These are phyloP conservation scores for Pelobates fuscus DNA, from an alignment of 2,113 vertebrate species.

Conservation along the genomic window DNA sequence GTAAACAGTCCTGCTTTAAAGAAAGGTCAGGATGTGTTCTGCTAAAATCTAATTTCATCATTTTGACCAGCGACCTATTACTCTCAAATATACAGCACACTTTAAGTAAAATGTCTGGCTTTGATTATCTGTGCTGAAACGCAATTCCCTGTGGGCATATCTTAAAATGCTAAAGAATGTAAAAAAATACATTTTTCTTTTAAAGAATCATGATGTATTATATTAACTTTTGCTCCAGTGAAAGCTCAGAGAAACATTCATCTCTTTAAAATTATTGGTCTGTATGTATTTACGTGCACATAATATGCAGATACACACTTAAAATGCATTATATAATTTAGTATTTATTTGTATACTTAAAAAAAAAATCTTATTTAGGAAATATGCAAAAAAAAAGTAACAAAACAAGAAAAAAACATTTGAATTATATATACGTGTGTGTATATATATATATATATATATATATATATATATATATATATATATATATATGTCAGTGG, in stretches of 20 bases:
- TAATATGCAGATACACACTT: too few species aligned
- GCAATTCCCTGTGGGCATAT: conserved; percentile 61
- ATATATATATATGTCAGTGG: too few species aligned
- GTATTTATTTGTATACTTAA: too few species aligned
- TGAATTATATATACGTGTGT: too few species aligned
- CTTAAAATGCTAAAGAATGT: conserved; percentile 57
- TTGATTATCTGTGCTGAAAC: conserved; percentile 73
- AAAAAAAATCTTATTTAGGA: too few species aligned
- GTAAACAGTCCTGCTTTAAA: conserved; percentile 88
- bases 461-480: too few species aligned
- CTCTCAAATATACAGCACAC: conserved; percentile 66
- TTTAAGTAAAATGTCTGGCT: conserved; percentile 69
- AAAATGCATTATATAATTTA: too few species aligned
- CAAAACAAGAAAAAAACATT: too few species aligned
- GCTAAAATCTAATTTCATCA: conserved; percentile 87
- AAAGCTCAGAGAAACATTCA: conserved; percentile 32
- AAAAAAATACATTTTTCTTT: conserved; percentile 49
- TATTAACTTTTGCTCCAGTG: conserved; percentile 10
- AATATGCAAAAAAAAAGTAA: too few species aligned
- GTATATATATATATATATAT: too few species aligned
- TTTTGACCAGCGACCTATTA: conserved; percentile 74
- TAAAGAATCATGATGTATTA: conserved; percentile 47
- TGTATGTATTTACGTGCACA: too few species aligned
- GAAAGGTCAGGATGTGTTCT: conserved; percentile 97
- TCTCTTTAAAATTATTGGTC: conserved; percentile 11